Evolutionary conservation across 2,888 invertebrate genomes (phyloP).

Genomic region (Drosophila pseudotakahashii): DNA sequence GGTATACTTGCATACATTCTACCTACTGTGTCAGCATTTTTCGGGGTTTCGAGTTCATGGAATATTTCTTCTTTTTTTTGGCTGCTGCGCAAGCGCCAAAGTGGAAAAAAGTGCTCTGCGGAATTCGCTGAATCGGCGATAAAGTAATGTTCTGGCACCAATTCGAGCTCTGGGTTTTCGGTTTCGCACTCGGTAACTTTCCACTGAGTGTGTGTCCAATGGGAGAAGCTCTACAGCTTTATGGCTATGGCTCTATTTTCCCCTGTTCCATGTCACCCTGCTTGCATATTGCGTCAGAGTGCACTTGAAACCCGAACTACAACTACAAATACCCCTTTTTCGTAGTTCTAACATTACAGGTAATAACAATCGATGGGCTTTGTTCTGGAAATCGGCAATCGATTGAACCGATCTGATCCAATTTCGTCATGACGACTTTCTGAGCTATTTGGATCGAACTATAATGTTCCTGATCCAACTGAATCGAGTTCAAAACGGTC

Average conservation of each 20-base stretch:
- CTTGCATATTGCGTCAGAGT: constrained; percentile 38
- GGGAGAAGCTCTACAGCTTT: constrained; percentile 5
- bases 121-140: constrained; percentile 27
- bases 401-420: neutral
- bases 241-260: neutral
- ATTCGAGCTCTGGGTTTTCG: constrained; percentile 32
- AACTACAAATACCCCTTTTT: neutral
- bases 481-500: constrained; percentile 1
- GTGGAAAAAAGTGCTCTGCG: constrained; percentile 40
- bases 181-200: constrained; percentile 61
- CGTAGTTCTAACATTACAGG: constrained; percentile 20
- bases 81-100: constrained; percentile 70
- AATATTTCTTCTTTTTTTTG: constrained; percentile 25
- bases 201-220: constrained; percentile 53
- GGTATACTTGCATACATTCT: constrained; percentile 30
- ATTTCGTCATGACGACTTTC: constrained; percentile 10
- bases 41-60: constrained; percentile 63
- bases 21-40: constrained; percentile 71
- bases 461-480: constrained; percentile 3
- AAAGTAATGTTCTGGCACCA: constrained; percentile 41
- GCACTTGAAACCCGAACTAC: constrained; percentile 47
- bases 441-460: constrained; percentile 19
- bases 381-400: constrained; percentile 24
- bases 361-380: constrained; percentile 16
- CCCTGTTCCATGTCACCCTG: constrained; percentile 7